Evolutionary conservation across 2,888 invertebrate genomes (phyloP).

Genomic region (Melanostoma mellinum): DNA sequence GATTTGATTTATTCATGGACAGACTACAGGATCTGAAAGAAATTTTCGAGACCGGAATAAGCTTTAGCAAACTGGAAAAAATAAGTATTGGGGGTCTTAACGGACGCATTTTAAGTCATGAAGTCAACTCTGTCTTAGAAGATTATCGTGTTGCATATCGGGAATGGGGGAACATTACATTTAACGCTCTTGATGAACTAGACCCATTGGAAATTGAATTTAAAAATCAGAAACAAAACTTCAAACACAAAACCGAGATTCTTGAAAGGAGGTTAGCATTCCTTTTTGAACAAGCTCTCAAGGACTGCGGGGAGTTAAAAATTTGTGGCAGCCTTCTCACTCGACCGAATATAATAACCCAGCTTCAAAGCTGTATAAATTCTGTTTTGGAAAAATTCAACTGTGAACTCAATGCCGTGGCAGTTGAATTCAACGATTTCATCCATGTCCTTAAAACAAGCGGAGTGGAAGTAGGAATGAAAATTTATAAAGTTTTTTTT

Average conservation of each 20-base stretch:
- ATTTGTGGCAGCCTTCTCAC: slow-evolving; percentile 89
- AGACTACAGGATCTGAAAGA: slow-evolving; percentile 86
- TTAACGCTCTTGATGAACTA: slow-evolving; percentile 88
- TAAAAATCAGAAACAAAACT: slow-evolving; percentile 85
- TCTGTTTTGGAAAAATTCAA: slow-evolving; percentile 86
- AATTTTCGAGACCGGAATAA: slow-evolving; percentile 89
- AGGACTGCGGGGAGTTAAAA: slow-evolving; percentile 89
- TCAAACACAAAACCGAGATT: slow-evolving; percentile 86
- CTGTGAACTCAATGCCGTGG: slow-evolving; percentile 86
- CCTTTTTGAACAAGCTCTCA: slow-evolving; percentile 90
- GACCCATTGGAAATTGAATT: slow-evolving; percentile 87
- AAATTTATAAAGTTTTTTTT: background rate
- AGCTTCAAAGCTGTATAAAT: slow-evolving; percentile 87
- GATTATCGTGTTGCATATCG: slow-evolving; percentile 77
- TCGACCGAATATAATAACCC: slow-evolving; percentile 88
- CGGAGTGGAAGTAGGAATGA: slow-evolving; percentile 73
- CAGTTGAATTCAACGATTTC: slow-evolving; percentile 85
- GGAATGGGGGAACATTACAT: slow-evolving; percentile 84
- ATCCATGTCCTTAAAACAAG: slow-evolving; percentile 78
- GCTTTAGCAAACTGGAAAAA: slow-evolving; percentile 93
- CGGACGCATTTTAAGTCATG: slow-evolving; percentile 85
- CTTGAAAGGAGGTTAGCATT: slow-evolving; percentile 91
- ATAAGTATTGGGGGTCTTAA: slow-evolving; percentile 89
- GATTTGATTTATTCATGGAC: slow-evolving; percentile 86
- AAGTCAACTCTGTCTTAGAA: slow-evolving; percentile 81